Base-by-base conservation (phyloP, 2,113 vertebrate species). In the Cygnus buccinator region DNA sequence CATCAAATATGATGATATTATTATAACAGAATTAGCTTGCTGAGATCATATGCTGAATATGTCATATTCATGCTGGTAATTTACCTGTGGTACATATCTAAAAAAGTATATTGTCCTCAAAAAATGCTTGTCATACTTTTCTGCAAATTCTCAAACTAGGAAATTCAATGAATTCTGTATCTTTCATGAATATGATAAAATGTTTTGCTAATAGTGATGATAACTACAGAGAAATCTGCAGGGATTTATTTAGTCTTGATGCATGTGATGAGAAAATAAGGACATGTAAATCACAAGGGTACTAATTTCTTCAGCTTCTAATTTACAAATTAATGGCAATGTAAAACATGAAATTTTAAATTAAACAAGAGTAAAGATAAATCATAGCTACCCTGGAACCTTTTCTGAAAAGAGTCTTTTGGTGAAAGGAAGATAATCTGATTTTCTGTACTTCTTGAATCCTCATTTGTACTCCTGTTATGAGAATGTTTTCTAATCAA, bases 281-380 rank as follows among this genome's bases (percentile, higher is more conserved):
- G 50, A 76, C 22, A 9, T 59, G 22, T 73, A 82, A 90, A 76
- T 84, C 65, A 77, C 50, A 89, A 25, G 17, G 41, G 41, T 68
- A 41, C 11, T 52, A 72, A 88, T 94, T 97, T 96, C 70, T 92
- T 66, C n/a, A 91, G 28, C 48, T 93, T 90, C 43, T 31, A 77
- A 55, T 3, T 86, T 71, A 54, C 3, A 89, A 90, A 91, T 96
- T 68, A 96, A 65, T 90, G 57, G 1, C 35, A 75, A 43, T 29
- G 23, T 74, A 83, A 96, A 94, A 48, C 17, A 72, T 26, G 5
- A 41, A 57, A 57, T 55, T 73, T 87, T 94, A 62, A 89, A 55
- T 84, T 80, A 88, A 59, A 57, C 23, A 54, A 57, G 23, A 79
- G 48, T 65, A 75, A 85, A 93, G 16, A 78, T 80, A 89, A 94